Evolutionary conservation across 2,797 vertebrate species (phyloP).

Genomic region (Odontamblyopus rebecca): DNA sequence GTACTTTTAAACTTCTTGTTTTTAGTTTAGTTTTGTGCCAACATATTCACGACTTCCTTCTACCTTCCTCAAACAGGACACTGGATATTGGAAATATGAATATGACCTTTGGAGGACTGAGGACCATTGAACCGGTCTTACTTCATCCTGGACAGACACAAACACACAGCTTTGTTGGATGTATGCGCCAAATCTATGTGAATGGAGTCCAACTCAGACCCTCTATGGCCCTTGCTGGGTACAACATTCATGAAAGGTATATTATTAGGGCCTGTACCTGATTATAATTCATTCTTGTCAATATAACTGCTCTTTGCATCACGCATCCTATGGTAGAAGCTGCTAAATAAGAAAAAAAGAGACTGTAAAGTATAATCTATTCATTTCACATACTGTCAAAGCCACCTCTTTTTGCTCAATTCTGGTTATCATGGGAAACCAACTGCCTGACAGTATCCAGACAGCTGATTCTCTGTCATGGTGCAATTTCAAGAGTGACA

Average conservation of each 20-base stretch:
- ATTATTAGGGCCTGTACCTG: background rate
- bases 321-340: too few relatives aligned
- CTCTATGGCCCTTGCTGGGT: slow-evolving; percentile 59
- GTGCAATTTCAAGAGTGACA: too few relatives aligned
- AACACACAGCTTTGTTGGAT: slow-evolving; percentile 80
- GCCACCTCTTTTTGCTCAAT: too few relatives aligned
- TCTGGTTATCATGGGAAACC: too few relatives aligned
- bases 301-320: too few relatives aligned
- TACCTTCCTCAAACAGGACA: slow-evolving; percentile 59
- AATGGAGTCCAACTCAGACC: slow-evolving; percentile 70
- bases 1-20: slow-evolving; percentile 38
- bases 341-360: too few relatives aligned
- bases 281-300: too few relatives aligned
- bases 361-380: too few relatives aligned
- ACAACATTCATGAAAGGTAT: slow-evolving; percentile 72
- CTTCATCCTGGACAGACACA: slow-evolving; percentile 65
- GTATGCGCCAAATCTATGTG: slow-evolving; percentile 72
- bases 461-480: too few relatives aligned
- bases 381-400: too few relatives aligned
- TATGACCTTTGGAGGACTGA: slow-evolving; percentile 76
- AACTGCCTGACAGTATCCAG: too few relatives aligned
- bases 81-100: slow-evolving; percentile 73
- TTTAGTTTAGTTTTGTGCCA: background rate
- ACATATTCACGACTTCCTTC: background rate
- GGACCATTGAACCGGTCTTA: slow-evolving; percentile 64